Conservation (phyloP, 2,797 vertebrate species). For the Bovichtus diacanthus region DNA sequence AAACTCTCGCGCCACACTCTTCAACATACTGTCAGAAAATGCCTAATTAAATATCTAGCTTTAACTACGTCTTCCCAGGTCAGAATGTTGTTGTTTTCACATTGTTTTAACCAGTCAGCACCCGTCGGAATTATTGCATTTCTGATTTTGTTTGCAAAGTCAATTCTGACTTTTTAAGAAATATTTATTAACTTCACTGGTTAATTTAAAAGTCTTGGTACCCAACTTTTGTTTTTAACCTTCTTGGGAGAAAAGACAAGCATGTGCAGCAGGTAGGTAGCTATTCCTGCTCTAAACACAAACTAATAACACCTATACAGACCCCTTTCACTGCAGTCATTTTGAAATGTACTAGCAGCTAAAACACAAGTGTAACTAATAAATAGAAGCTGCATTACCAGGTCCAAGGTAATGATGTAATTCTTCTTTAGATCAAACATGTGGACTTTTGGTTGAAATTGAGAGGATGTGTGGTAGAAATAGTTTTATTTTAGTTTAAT, state of each 20-base stretch:
- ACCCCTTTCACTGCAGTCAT: neutral
- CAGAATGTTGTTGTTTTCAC: neutral
- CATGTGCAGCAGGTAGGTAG: neutral
- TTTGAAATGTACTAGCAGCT: neutral
- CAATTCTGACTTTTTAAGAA: neutral
- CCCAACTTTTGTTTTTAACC: neutral
- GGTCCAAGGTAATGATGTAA: neutral
- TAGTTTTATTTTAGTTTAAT: neutral
- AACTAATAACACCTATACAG: neutral
- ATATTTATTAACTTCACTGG: neutral
- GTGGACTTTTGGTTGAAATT: neutral
- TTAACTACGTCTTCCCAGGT: neutral
- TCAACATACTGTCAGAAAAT: accelerated
- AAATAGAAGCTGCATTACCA: neutral
- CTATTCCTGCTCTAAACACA: neutral
- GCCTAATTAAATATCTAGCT: neutral
- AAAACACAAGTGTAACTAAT: neutral
- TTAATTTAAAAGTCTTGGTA: neutral
- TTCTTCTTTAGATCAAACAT: neutral
- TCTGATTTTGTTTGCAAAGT: neutral
- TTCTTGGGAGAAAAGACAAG: neutral
- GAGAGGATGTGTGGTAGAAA: neutral
- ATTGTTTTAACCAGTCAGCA: neutral
- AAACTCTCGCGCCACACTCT: neutral
- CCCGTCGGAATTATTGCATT: neutral